These are phyloP conservation scores for Dallia pectoralis DNA, from an alignment of 2,797 vertebrate species.

Conservation along the genomic window DNA sequence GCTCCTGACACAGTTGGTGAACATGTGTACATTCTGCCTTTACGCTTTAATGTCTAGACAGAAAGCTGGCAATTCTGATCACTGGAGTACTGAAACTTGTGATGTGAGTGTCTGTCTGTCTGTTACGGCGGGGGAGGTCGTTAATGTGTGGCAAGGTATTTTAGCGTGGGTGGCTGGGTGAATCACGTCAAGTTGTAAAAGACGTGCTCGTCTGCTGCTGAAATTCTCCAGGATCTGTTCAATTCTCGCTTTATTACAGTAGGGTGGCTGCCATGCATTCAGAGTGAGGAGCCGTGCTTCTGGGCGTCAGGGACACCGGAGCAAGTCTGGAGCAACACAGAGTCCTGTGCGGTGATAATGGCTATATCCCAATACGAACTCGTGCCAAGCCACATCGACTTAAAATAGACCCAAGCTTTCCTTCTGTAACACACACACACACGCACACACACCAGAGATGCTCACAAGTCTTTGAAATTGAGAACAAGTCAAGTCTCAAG, in stretches of 20 bases:
- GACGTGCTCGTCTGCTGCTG: conserved; percentile 40
- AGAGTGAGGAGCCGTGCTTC: conserved; percentile 11
- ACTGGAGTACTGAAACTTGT: neutral
- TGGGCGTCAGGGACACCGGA: neutral
- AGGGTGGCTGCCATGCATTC: conserved; percentile 31
- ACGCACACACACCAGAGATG: conserved; percentile 2
- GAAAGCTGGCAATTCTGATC: neutral
- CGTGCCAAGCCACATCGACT: neutral
- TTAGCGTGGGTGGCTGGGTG: conserved; percentile 14
- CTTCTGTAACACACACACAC: conserved; percentile 31
- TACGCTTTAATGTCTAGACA: conserved; percentile 1
- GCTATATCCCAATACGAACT: conserved; percentile 4
- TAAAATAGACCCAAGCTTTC: neutral
- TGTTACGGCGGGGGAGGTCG: neutral
- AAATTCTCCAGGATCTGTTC: conserved; percentile 42
- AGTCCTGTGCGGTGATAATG: conserved; percentile 21
- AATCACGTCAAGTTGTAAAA: conserved; percentile 24
- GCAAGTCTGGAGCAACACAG: neutral
- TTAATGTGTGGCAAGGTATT: neutral
- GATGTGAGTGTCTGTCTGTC: neutral
- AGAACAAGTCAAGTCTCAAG: too few relatives aligned
- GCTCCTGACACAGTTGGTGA: neutral
- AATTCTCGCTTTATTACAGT: conserved; percentile 41
- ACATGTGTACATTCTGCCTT: neutral
- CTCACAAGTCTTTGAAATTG: too few relatives aligned